Conservation (phyloP, 2,113 vertebrate genomes). For the Takifugu bimaculatus region DNA sequence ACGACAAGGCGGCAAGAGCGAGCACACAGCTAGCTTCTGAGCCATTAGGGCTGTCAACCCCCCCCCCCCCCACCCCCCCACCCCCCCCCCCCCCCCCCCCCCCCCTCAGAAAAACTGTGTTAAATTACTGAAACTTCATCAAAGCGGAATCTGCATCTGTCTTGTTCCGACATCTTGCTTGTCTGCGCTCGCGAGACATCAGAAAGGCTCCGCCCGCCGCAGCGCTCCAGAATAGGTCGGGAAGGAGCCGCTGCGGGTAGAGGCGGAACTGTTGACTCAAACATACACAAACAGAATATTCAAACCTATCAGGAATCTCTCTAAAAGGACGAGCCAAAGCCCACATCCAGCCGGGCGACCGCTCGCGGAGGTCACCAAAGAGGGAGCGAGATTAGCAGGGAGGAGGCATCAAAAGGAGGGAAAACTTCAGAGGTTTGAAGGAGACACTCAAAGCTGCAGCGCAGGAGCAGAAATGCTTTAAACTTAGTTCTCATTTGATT, state of each 20-base stretch:
- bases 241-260: slow-evolving; percentile 2
- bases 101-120: background rate
- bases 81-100: too few species aligned
- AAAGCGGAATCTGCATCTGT: slow-evolving; percentile 26
- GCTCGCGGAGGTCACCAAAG: slow-evolving; percentile 23
- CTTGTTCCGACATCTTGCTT: slow-evolving; percentile 11
- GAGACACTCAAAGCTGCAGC: slow-evolving; percentile 32
- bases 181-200: slow-evolving; percentile 6
- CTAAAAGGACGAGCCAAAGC: slow-evolving; percentile 11
- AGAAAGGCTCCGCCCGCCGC: background rate
- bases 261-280: background rate
- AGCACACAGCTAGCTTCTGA: too few species aligned
- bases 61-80: too few species aligned
- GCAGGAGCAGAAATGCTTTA: slow-evolving; percentile 12
- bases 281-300: slow-evolving; percentile 24
- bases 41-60: too few species aligned
- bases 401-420: slow-evolving; percentile 19
- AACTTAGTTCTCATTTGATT: slow-evolving; percentile 30
- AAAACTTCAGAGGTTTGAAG: slow-evolving; percentile 31
- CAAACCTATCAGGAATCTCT: slow-evolving; percentile 12
- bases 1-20: too few species aligned
- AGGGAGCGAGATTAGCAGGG: slow-evolving; percentile 26
- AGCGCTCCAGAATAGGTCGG: slow-evolving; percentile 8
- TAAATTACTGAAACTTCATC: slow-evolving; percentile 2
- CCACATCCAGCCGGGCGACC: slow-evolving; percentile 1